Base-by-base conservation (phyloP, 2,113 vertebrate genomes). In the Ailurus styani region DNA sequence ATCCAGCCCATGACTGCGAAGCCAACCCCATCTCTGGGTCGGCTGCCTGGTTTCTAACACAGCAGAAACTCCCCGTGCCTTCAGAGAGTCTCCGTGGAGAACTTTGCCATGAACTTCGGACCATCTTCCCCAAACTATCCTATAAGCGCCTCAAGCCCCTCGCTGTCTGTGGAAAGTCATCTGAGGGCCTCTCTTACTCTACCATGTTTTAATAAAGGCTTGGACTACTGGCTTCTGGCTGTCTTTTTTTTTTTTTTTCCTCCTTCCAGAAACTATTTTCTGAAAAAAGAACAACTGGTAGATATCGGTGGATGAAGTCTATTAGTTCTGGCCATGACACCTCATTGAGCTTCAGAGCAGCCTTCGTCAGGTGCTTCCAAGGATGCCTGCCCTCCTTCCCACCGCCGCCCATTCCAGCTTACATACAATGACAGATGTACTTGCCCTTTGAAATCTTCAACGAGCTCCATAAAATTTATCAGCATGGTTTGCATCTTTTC, bases 331-430 rank as follows among this genome's bases (percentile, higher is more conserved):
- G 45, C 14, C 27, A 5, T 15, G 13, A 7, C 9, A 37, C 10
- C 18, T 0, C 21, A 37, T 34, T 42, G 6, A 52, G 5, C 31
- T 5, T 34, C 83, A 34, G 27, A 75, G 45, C 1, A 6, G 6
- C 31, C 5, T 88, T 50, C 29, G 9, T 8, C 27, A 2, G 57
- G 55, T 7, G 4, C 27, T 20, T 17, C 45, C 54, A 73, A 70
- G 37, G 3, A 2, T 2, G 54, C 11, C 14, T 64, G 2, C 4
- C 50, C 0, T 4, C 1, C 0, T n/a, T 8, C 55, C 55, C 23
- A 3, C 17, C 7, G 3, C 66, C 6, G 23, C 3, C 2, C 10
- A 7, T 13, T 47, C 27, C 70, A n/a, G 64, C n/a, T 50, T 15
- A 66, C 54, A 79, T 5, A 6, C 66, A 29, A 27, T 2, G 20